These are phyloP conservation scores for Crotophaga sulcirostris DNA, from an alignment of 2,113 vertebrate species.

Conservation along the genomic window DNA sequence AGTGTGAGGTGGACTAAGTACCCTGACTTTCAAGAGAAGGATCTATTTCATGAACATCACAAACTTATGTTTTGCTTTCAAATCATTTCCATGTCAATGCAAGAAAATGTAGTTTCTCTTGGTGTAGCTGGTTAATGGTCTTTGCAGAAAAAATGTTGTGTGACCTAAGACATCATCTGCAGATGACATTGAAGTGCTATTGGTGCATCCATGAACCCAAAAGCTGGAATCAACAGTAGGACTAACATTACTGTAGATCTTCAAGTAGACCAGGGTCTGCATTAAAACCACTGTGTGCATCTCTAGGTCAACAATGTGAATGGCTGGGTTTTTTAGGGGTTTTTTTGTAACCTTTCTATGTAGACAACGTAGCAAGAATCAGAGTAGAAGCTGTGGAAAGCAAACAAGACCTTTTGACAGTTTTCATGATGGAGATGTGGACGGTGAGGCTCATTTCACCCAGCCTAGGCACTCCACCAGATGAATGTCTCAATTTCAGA, in stretches of 20 bases:
- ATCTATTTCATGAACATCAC: not conserved
- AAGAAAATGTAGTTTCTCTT: not conserved
- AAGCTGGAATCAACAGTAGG: not conserved
- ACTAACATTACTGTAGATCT: not conserved
- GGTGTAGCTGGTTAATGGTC: not conserved
- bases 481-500: not conserved
- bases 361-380: not conserved
- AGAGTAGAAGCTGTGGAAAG: not conserved
- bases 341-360: too few relatives aligned
- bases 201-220: not conserved
- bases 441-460: not conserved
- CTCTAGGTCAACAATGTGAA: not conserved
- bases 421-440: not conserved
- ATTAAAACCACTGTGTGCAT: not conserved
- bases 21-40: not conserved
- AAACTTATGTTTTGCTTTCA: not conserved
- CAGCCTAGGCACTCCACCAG: not conserved
- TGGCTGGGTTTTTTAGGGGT: too few relatives aligned
- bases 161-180: not conserved
- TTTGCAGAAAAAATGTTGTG: not conserved
- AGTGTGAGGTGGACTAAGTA: not conserved
- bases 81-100: not conserved
- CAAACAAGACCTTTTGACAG: not conserved
- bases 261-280: not conserved
- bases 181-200: not conserved